Evolutionary conservation across 2,888 invertebrate genomes (phyloP).

Genomic region (Agonopterix arenella): DNA sequence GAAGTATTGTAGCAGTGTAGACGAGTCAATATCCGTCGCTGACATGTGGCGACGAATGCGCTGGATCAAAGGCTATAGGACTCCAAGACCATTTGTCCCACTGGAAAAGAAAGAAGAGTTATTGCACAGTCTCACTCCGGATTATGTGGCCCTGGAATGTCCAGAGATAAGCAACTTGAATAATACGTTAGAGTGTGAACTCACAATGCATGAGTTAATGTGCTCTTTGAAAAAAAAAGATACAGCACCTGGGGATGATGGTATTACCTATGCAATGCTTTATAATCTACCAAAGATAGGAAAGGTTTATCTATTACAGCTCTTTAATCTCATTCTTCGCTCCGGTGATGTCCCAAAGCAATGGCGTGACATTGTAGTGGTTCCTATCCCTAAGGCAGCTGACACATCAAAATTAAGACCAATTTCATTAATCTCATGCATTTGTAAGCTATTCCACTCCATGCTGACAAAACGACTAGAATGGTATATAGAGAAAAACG

Average conservation of each 20-base stretch:
- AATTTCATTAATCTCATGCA: too few relatives aligned
- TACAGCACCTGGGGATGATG: slow-evolving; percentile 13
- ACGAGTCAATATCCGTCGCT: slow-evolving; percentile 3
- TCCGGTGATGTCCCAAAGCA: too few relatives aligned
- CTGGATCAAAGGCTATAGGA: slow-evolving; percentile 7
- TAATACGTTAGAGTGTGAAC: not conserved
- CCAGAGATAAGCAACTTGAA: not conserved
- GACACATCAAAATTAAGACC: too few relatives aligned
- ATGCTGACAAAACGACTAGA: slow-evolving; percentile 15
- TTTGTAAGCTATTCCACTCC: slow-evolving; percentile 7
- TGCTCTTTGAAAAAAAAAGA: slow-evolving; percentile 9
- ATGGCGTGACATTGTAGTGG: too few relatives aligned
- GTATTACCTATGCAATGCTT: too few relatives aligned
- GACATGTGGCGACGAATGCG: slow-evolving; percentile 6
- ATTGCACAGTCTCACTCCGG: not conserved
- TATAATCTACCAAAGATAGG: slow-evolving; percentile 6
- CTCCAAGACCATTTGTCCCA: not conserved
- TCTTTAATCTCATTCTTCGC: slow-evolving; percentile 6
- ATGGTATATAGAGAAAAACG: slow-evolving; percentile 14
- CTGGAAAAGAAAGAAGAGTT: not conserved
- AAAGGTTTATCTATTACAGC: slow-evolving; percentile 4
- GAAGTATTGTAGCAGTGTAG: slow-evolving; percentile 9
- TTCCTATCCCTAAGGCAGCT: too few relatives aligned
- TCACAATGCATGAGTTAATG: slow-evolving; percentile 8
- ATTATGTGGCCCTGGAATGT: not conserved